Conservation (phyloP, 2,113 vertebrate species). For the Varanus komodoensis region DNA sequence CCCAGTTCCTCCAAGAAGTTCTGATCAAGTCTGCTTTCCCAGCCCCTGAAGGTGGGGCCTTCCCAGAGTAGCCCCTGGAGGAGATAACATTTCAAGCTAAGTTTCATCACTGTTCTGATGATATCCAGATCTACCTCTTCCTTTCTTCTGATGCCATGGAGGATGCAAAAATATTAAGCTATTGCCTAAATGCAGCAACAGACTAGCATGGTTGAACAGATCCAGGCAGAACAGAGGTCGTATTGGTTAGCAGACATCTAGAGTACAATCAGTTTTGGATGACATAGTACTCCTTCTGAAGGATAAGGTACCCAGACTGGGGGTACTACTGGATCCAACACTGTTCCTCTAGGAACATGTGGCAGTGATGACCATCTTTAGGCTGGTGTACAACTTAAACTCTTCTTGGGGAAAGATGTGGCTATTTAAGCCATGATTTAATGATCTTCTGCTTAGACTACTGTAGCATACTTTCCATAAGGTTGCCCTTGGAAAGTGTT, state of each 20-base stretch:
- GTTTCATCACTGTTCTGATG: neutral
- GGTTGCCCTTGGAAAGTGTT: neutral
- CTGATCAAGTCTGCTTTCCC: no score
- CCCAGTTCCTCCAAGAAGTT: no score
- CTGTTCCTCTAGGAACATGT: neutral
- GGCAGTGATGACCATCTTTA: neutral
- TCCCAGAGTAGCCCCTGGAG: no score
- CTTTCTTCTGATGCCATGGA: neutral
- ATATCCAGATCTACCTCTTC: neutral
- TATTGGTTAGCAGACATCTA: neutral
- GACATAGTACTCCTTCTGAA: neutral
- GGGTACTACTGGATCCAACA: neutral
- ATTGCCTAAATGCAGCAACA: neutral
- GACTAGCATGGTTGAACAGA: neutral
- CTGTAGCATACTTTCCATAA: neutral
- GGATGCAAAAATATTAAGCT: neutral
- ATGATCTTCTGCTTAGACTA: neutral
- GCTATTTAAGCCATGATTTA: neutral
- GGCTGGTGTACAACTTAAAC: neutral
- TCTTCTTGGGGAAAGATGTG: neutral
- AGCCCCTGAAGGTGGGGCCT: no score
- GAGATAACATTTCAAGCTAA: neutral
- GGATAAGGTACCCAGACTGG: neutral
- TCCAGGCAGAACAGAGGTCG: neutral
- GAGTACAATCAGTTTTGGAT: neutral